A percentile compares a stretch with the other conserved stretches of the same genome.
Conservation (phyloP, 2,797 vertebrate genomes). For the Cynodonichthys magdalenae region DNA sequence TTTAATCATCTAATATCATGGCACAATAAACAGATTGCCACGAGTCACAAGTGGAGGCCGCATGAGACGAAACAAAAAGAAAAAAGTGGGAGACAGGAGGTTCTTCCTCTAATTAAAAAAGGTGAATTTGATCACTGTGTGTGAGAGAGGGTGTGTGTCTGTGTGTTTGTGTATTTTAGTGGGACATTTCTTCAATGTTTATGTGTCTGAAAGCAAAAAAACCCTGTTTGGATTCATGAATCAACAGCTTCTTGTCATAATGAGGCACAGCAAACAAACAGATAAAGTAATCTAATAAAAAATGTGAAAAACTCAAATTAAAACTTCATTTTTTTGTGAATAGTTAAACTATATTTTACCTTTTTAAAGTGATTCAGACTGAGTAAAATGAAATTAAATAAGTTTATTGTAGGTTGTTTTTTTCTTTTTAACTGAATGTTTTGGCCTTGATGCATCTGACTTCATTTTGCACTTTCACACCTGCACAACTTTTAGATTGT, state of each 20-base stretch:
- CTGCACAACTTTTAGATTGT: too few species aligned
- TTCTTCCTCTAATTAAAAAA: slow-evolving; percentile 64
- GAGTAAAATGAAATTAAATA: slow-evolving; percentile 2
- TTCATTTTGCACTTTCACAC: too few species aligned
- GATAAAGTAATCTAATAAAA: slow-evolving; percentile 3
- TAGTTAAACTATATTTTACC: slow-evolving; percentile 8
- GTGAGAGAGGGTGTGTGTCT: slow-evolving; percentile 10
- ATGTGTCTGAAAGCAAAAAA: slow-evolving; percentile 9
- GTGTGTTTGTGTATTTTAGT: slow-evolving; percentile 19
- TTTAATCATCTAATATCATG: slow-evolving; percentile 82
- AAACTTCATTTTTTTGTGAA: background rate
- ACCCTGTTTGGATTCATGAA: slow-evolving; percentile 11
- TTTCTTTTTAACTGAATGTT: background rate
- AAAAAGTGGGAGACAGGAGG: slow-evolving; percentile 23
- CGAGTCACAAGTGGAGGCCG: slow-evolving; percentile 60
- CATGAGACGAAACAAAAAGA: slow-evolving; percentile 62
- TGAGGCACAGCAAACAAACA: slow-evolving; percentile 5
- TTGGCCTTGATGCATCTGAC: too few species aligned
- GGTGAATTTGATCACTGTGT: slow-evolving; percentile 50
- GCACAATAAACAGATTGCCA: slow-evolving; percentile 78
- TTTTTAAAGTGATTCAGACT: slow-evolving; percentile 4
- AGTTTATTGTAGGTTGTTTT: background rate
- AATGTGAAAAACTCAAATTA: background rate
- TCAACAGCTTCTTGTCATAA: slow-evolving; percentile 20
- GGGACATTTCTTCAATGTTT: slow-evolving; percentile 20